These are phyloP conservation scores for Crocallis elinguaria DNA, from an alignment of 2,888 invertebrate species.

Conservation along the genomic window DNA sequence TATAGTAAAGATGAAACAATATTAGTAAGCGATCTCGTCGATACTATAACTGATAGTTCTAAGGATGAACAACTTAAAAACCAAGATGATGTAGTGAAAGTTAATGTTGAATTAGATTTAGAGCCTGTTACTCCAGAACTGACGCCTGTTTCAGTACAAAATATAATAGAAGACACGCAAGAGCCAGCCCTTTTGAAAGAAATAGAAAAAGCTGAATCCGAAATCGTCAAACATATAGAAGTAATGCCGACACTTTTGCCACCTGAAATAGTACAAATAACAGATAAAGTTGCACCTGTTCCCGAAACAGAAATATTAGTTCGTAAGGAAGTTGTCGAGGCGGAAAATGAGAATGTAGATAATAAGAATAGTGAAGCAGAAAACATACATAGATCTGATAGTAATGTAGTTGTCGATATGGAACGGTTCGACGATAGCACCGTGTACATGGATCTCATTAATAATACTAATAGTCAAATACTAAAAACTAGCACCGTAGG, in stretches of 20 bases:
- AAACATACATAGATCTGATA: constrained; percentile 47
- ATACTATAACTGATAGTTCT: constrained; percentile 35
- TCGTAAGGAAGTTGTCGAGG: constrained; percentile 34
- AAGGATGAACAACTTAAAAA: constrained; percentile 28
- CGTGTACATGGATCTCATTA: constrained; percentile 73
- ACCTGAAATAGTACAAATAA: constrained; percentile 75
- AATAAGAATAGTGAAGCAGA: constrained; percentile 34
- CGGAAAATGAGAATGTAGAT: constrained; percentile 33
- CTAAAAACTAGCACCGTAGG: constrained; percentile 48
- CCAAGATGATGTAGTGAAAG: constrained; percentile 18
- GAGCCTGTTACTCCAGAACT: constrained; percentile 31
- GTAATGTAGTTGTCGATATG: constrained; percentile 34
- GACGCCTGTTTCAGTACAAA: constrained; percentile 65
- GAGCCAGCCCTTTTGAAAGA: constrained; percentile 17
- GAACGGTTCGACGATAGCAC: constrained; percentile 55
- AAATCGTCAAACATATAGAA: constrained; percentile 37
- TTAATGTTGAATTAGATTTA: constrained; percentile 32
- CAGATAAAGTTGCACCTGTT: constrained; percentile 42
- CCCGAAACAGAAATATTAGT: constrained; percentile 35
- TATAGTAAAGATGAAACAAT: constrained; percentile 40
- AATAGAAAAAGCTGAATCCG: constrained; percentile 32
- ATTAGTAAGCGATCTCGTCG: constrained; percentile 42
- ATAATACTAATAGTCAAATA: constrained; percentile 58
- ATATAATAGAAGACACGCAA: constrained; percentile 37
- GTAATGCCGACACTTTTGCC: constrained; percentile 46